Evolutionary conservation across 2,113 vertebrate species (phyloP).

Genomic region (Danionella cerebrum): DNA sequence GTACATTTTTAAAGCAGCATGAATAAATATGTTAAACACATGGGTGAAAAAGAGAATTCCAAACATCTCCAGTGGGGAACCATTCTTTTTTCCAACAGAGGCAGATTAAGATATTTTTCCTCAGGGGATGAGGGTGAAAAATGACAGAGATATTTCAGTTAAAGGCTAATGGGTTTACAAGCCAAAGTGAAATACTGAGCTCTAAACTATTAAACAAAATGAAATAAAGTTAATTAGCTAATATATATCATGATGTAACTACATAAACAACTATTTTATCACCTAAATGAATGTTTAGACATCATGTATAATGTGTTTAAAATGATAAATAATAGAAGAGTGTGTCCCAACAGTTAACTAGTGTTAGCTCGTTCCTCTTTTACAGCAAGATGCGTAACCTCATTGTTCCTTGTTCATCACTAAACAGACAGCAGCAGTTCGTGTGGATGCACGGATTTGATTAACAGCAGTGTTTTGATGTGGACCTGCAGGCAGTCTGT

Average conservation of each 20-base stretch:
- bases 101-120: slow-evolving; percentile 46
- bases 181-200: slow-evolving; percentile 44
- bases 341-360: background rate
- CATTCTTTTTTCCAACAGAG: slow-evolving; percentile 39
- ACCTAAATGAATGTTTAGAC: no score
- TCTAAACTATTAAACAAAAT: background rate
- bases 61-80: slow-evolving; percentile 34
- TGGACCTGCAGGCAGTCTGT: slow-evolving; percentile 5
- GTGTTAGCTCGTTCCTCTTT: background rate
- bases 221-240: no score
- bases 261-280: no score
- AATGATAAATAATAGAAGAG: no score
- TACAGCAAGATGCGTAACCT: background rate
- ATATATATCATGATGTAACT: no score
- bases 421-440: slow-evolving; percentile 1
- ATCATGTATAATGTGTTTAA: no score
- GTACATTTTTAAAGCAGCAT: slow-evolving; percentile 44
- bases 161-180: slow-evolving; percentile 48
- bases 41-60: background rate
- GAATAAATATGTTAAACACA: slow-evolving; percentile 60
- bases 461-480: background rate
- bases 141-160: slow-evolving; percentile 61
- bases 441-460: background rate
- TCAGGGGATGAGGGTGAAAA: slow-evolving; percentile 56
- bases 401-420: background rate